Evolutionary conservation across 2,888 invertebrate species (phyloP).

Genomic region (Rhamphomyia laevipes): DNA sequence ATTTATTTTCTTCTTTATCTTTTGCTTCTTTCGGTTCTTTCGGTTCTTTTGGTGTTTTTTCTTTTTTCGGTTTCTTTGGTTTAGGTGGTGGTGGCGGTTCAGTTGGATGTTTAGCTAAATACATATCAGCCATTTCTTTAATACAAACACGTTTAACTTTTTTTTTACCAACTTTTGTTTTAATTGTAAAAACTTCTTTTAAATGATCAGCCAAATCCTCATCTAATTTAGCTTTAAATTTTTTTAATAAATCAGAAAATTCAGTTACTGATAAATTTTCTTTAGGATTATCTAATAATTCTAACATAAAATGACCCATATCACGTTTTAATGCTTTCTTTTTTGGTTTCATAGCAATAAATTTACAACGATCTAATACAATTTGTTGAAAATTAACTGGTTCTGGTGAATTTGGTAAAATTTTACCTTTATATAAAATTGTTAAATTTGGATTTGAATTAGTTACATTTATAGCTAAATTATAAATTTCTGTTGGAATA

Average conservation of each 20-base stretch:
- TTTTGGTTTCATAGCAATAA: conserved; percentile 14
- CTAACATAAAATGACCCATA: conserved; percentile 12
- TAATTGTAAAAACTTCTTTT: not conserved
- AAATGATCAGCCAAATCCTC: conserved; percentile 4
- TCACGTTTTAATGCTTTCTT: conserved; percentile 9
- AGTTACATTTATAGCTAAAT: not conserved
- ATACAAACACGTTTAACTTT: not conserved
- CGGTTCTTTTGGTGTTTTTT: not conserved
- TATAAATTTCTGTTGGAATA: conserved; percentile 5
- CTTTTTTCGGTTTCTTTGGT: not conserved
- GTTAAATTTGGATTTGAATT: not conserved
- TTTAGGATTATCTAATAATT: not conserved
- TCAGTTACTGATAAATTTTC: not conserved
- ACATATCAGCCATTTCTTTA: conserved; percentile 5
- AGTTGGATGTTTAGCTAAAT: conserved; percentile 6
- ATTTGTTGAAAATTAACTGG: conserved; percentile 10
- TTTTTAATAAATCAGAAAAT: not conserved
- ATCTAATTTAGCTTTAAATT: conserved; percentile 5
- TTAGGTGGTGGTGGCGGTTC: conserved; percentile 7
- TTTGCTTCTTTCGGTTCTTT: too few species aligned
- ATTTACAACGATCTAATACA: conserved; percentile 11
- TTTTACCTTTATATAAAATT: conserved; percentile 10
- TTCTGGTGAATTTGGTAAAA: conserved; percentile 11
- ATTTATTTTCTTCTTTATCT: too few species aligned
- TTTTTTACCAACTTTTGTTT: not conserved